A percentile compares a stretch with the other conserved stretches of the same genome.
Evolutionary conservation across 2,888 invertebrate species (phyloP).

Genomic region (Drosophila subsilvestris): DNA sequence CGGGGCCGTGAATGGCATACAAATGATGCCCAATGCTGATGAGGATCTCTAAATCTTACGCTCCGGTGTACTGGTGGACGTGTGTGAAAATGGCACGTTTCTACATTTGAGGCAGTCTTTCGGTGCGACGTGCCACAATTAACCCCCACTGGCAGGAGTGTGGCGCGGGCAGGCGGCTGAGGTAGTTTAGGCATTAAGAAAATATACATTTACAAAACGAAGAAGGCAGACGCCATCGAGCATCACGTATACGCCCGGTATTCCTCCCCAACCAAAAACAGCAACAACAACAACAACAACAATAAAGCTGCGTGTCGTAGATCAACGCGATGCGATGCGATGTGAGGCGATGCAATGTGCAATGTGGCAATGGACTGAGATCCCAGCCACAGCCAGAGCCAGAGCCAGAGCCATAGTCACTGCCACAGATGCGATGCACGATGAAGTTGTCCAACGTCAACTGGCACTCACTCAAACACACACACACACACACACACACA

Average conservation of each 20-base stretch:
- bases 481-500: background rate
- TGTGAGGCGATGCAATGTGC: constrained; percentile 52
- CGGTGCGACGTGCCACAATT: constrained; percentile 72
- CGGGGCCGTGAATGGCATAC: constrained; percentile 43
- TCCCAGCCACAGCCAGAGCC: constrained; percentile 57
- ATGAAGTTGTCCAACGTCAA: constrained; percentile 77
- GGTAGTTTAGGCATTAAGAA: constrained; percentile 41
- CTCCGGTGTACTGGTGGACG: constrained; percentile 49
- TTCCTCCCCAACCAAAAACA: constrained; percentile 46
- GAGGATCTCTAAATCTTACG: constrained; percentile 41
- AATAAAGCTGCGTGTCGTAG: constrained; percentile 69
- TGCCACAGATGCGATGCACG: constrained; percentile 33
- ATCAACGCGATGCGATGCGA: constrained; percentile 71
- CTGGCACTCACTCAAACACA: constrained; percentile 60
- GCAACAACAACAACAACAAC: background rate
- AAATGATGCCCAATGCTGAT: constrained; percentile 49
- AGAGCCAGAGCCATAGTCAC: constrained; percentile 25
- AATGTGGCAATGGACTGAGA: constrained; percentile 61
- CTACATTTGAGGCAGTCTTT: constrained; percentile 64
- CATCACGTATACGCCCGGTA: constrained; percentile 76
- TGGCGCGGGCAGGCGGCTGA: constrained; percentile 9
- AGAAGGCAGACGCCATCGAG: constrained; percentile 67
- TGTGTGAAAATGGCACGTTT: constrained; percentile 82
- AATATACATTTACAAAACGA: constrained; percentile 51
- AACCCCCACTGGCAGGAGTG: constrained; percentile 23